Evolutionary conservation across 2,797 vertebrate species (phyloP), one percentile per base, ranked within the genome.

Genomic region (Miichthys miiuy): DNA sequence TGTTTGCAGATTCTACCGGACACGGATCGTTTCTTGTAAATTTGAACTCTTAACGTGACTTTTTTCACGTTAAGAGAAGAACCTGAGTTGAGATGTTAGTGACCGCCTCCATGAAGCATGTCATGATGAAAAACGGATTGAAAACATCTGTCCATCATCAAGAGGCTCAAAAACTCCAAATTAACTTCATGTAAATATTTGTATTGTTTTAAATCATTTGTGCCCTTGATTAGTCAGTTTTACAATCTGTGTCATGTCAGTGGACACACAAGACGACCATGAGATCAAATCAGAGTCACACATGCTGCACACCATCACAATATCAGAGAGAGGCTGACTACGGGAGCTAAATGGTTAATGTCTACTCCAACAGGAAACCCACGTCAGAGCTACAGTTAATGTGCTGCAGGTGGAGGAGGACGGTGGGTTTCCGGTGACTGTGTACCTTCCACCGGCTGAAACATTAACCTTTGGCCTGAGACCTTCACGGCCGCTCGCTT

Each of bases 381-480:
- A 87, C 79, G 90, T 90, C 84, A 14, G 0, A 46, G 21, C 63
- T n/a, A 57, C 68, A 52, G 41, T 10, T n/a, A 46, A 47, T 52
- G 21, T 60, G 57, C 10, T 25, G 34, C 71, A 57, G 68, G 50
- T 20, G 74, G 73, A 44, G 54, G 46, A 14, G 67, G 86, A 82
- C 85, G 54, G 81, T 78, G 83, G 87, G 88, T 91, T 92, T 77
- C 89, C 88, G 90, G 81, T 62, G 54, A 78, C 90, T 76, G 79
- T 95, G 82, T 98, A 97, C 97, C 97, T 99, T 95, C 93, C 84
- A 72, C 87, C 88, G 16, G 90, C 85, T 44, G 92, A 90, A 88
- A 94, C 92, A 55, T 82, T 94, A 90, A 86, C 89, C 91, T 79
- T 95, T 87, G 92, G 73, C 88, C 82, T 88, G 87, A 80, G 74